A percentile compares a stretch with the other conserved stretches of the same genome.
phyloP scores from a whole-genome alignment of 2,113 vertebrate genomes.

The Xiphias gladius region DNA sequence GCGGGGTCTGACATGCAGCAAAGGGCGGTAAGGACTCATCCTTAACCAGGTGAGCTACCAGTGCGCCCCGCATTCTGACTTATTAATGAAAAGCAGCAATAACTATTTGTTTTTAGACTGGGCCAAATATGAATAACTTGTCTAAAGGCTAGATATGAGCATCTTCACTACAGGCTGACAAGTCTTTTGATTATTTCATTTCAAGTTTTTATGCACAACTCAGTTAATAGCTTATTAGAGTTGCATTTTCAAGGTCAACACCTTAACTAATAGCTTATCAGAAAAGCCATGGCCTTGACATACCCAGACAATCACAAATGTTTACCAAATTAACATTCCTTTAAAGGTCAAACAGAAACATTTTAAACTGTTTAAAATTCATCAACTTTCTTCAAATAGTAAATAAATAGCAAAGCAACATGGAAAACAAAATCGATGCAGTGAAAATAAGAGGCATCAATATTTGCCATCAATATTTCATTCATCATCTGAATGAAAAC shows the following conservation, averaged over 20 bases:
- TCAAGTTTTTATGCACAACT: not conserved
- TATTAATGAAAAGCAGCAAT: not conserved
- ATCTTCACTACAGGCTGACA: not conserved
- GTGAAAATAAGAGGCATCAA: not conserved
- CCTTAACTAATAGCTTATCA: constrained; percentile 52
- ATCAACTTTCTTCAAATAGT: not conserved
- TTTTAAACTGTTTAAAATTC: constrained; percentile 14
- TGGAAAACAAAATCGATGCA: not conserved
- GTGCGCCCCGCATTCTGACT: not conserved
- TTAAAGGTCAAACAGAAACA: constrained; percentile 40
- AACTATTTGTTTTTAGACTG: not conserved
- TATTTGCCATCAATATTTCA: too few species aligned
- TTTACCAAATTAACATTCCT: constrained; percentile 56
- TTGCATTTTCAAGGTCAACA: constrained; percentile 41
- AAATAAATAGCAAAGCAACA: not conserved
- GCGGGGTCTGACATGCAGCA: too few species aligned
- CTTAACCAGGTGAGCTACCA: too few species aligned
- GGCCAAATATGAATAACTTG: not conserved
- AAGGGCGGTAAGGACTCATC: too few species aligned
- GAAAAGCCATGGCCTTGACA: constrained; percentile 22
- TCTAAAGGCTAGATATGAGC: not conserved
- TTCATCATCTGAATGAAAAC: not conserved
- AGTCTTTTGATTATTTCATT: not conserved
- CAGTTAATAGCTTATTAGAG: constrained; percentile 35
- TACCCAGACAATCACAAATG: constrained; percentile 50